A percentile compares a stretch with the other conserved stretches of the same genome.
Evolutionary conservation across 1,140 invertebrate species (phyloP).

Genomic region (Pemphigus obesinymphae): DNA sequence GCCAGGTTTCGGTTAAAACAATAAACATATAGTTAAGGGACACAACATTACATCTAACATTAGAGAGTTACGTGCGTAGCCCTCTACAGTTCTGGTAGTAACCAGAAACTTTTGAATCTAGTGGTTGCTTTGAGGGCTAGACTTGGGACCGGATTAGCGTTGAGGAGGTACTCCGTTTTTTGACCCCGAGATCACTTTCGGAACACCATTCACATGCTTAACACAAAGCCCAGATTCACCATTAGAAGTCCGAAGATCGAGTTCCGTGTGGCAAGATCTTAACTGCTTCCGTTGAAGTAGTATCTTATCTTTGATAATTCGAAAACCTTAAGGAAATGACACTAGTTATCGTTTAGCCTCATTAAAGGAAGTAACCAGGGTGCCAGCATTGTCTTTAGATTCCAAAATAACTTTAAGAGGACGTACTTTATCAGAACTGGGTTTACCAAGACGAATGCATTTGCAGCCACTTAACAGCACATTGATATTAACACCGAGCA

Average conservation of each 20-base stretch:
- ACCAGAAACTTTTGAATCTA: not conserved
- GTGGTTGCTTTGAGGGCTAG: not conserved
- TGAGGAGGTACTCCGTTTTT: not conserved
- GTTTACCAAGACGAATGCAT: no score
- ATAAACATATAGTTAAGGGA: not conserved
- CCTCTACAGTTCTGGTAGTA: not conserved
- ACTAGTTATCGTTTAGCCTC: no score
- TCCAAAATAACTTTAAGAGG: no score
- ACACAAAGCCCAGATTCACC: not conserved
- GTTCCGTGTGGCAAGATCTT: not conserved
- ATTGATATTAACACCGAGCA: no score
- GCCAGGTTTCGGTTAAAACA: no score
- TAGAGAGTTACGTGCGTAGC: not conserved
- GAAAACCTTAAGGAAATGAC: not conserved
- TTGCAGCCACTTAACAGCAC: no score
- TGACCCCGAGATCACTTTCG: not conserved
- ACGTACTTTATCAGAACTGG: no score
- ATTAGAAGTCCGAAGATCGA: not conserved
- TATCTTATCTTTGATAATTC: not conserved
- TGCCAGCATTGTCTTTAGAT: no score
- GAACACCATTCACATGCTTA: not conserved
- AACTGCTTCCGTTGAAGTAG: not conserved
- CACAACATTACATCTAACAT: not conserved
- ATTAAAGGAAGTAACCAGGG: no score
- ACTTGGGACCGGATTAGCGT: not conserved